A percentile compares a stretch with the other conserved stretches of the same genome.
phyloP scores from a whole-genome alignment of 2,888 invertebrate genomes.

The Acrobasis repandana region DNA sequence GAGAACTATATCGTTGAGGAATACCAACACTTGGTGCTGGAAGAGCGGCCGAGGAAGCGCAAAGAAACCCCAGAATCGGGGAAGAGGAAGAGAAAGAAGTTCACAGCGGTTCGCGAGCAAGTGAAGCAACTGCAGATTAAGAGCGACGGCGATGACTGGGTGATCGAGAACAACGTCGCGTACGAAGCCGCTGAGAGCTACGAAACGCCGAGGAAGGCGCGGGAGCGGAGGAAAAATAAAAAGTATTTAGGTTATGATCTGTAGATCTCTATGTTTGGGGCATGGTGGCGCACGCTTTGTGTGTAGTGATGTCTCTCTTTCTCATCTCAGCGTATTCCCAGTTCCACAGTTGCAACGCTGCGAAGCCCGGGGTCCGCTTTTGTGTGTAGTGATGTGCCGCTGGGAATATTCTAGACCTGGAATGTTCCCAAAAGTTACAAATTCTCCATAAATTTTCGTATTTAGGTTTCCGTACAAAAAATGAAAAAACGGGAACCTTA shows the following conservation, averaged over 20 bases:
- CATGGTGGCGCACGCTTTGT: neutral
- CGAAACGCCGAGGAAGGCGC: slow-evolving; percentile 63
- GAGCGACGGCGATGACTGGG: slow-evolving; percentile 63
- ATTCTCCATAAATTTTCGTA: too few relatives aligned
- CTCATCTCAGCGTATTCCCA: neutral
- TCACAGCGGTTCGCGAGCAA: slow-evolving; percentile 35
- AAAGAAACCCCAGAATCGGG: slow-evolving; percentile 45
- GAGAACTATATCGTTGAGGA: slow-evolving; percentile 72
- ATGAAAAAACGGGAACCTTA: too few relatives aligned
- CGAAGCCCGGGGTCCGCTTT: too few relatives aligned
- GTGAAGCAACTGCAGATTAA: slow-evolving; percentile 47
- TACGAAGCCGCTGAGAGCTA: slow-evolving; percentile 65
- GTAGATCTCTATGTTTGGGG: neutral
- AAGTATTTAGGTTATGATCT: slow-evolving; percentile 75
- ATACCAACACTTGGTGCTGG: slow-evolving; percentile 65
- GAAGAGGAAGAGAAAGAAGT: slow-evolving; percentile 55
- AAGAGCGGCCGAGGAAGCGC: slow-evolving; percentile 62
- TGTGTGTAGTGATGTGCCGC: too few relatives aligned
- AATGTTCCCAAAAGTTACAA: too few relatives aligned
- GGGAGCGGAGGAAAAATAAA: slow-evolving; percentile 77
- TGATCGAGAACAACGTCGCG: slow-evolving; percentile 59
- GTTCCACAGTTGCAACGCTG: neutral
- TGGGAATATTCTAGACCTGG: too few relatives aligned
- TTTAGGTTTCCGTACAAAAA: too few relatives aligned
- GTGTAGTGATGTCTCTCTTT: too few relatives aligned